Evolutionary conservation across 2,888 invertebrate genomes (phyloP).

Genomic region (Proisotoma minuta): DNA sequence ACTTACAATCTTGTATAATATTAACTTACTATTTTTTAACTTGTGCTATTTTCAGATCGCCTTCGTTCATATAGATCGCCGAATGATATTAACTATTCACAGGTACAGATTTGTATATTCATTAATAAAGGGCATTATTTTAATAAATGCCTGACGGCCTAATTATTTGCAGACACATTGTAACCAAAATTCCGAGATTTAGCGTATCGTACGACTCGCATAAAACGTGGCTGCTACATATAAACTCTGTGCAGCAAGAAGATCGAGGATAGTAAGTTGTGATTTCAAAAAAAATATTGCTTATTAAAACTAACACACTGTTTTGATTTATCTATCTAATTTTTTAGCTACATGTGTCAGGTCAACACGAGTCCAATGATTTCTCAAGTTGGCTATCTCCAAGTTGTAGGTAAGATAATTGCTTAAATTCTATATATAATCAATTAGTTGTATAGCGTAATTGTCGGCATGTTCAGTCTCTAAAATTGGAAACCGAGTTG

Average conservation of each 20-base stretch:
- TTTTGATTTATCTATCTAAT: too few species aligned
- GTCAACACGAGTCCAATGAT: slow-evolving; percentile 91
- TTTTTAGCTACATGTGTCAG: slow-evolving; percentile 70
- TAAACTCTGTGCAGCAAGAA: slow-evolving; percentile 83
- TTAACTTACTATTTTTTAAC: not conserved
- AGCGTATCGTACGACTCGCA: slow-evolving; percentile 87
- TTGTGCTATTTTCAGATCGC: slow-evolving; percentile 64
- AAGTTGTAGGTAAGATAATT: slow-evolving; percentile 75
- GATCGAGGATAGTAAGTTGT: slow-evolving; percentile 64
- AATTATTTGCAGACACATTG: slow-evolving; percentile 62
- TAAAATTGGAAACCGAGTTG: too few species aligned
- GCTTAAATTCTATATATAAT: not conserved
- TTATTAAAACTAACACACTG: too few species aligned
- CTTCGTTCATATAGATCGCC: slow-evolving; percentile 87
- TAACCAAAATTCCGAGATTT: slow-evolving; percentile 83
- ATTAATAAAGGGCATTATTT: too few species aligned
- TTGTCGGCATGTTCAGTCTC: too few species aligned
- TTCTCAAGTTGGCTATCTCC: slow-evolving; percentile 86
- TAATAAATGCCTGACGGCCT: too few species aligned
- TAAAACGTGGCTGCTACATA: slow-evolving; percentile 85
- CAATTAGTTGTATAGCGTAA: too few species aligned
- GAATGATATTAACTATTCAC: slow-evolving; percentile 84
- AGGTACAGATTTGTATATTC: too few species aligned
- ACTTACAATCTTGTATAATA: not conserved
- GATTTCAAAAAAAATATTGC: not conserved